phyloP scores from a whole-genome alignment of 2,888 invertebrate genomes.

The Psylliodes chrysocephalus region DNA sequence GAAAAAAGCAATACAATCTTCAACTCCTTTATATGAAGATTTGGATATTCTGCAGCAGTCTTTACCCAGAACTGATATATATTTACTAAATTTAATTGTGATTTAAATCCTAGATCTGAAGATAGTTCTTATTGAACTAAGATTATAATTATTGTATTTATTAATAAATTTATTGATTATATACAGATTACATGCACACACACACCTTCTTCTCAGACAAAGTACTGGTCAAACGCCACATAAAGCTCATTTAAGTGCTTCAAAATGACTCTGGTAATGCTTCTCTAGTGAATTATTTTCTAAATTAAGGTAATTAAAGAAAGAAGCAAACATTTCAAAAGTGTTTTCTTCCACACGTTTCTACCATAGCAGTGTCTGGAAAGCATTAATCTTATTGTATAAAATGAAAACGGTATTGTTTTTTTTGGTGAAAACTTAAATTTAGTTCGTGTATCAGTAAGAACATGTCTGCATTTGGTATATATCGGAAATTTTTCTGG shows the following conservation, averaged over 20 bases:
- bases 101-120: slow-evolving; percentile 12
- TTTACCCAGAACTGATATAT: no score
- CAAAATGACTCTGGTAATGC: no score
- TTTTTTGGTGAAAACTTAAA: neutral
- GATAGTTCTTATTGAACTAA: neutral
- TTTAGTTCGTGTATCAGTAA: neutral
- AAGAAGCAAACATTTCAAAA: slow-evolving; percentile 10
- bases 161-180: slow-evolving; percentile 10
- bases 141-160: slow-evolving; percentile 14
- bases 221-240: slow-evolving; percentile 2
- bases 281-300: neutral
- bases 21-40: slow-evolving; percentile 8
- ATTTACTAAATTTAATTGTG: slow-evolving; percentile 6
- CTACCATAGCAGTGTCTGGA: neutral
- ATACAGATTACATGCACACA: slow-evolving; percentile 6
- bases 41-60: no score
- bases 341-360: slow-evolving; percentile 19
- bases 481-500: no score
- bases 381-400: slow-evolving; percentile 1
- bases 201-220: slow-evolving; percentile 1
- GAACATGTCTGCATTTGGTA: slow-evolving; percentile 48
- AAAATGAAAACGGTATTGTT: neutral
- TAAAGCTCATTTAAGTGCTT: slow-evolving; percentile 11
- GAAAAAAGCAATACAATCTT: slow-evolving; percentile 10
- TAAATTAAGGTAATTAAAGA: slow-evolving; percentile 11